Base-by-base conservation (phyloP, 2,113 vertebrate genomes). In the Coreoperca whiteheadi region DNA sequence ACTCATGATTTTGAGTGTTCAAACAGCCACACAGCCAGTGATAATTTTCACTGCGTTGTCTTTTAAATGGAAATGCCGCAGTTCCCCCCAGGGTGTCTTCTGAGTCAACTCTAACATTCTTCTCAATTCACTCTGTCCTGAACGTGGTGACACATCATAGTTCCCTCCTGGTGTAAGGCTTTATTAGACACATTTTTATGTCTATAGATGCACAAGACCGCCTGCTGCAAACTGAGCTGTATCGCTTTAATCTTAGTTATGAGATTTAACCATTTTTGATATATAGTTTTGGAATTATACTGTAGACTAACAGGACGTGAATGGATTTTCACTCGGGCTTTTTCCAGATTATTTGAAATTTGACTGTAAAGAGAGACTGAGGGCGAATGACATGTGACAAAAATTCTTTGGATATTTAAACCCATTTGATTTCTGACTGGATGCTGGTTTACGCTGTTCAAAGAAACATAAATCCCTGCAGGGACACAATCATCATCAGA, bases 41-140 rank as follows among this genome's bases (percentile, higher is more conserved):
- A 21, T 74, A 1, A 48, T 61, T 21, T 61, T 61, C 67, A 39
- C 64, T 39, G 53, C 25, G 65, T 28, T 39, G 66, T 60, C 41
- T 60, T 34, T 37, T 20, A 39, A n/a, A 60, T 50, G 63, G 4
- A 63, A 23, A 71, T 30, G 11, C 50, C 46, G 59, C 39, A 56
- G 48, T 12, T 64, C 68, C 46, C 68, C 68, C 46, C 57, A 20
- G 34, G 59, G 46, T 65, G 30, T 60, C 57, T 30, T 43, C 46
- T 11, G 10, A 64, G 25, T 72, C 48, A 43, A 21, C 37, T 46
- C 57, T 64, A 54, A 64, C 65, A 65, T 72, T 16, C 25, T 4
- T 71, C 32, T 79, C 68, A n/a, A 0, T 18, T 54, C 48, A 56
- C 20, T 54, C 65, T 48, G 46, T 64, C 21, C 8, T 20, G 30